A percentile compares a stretch with the other conserved stretches of the same genome.
Conservation (phyloP, 2,888 invertebrate species). For the Plebejus melissa region DNA sequence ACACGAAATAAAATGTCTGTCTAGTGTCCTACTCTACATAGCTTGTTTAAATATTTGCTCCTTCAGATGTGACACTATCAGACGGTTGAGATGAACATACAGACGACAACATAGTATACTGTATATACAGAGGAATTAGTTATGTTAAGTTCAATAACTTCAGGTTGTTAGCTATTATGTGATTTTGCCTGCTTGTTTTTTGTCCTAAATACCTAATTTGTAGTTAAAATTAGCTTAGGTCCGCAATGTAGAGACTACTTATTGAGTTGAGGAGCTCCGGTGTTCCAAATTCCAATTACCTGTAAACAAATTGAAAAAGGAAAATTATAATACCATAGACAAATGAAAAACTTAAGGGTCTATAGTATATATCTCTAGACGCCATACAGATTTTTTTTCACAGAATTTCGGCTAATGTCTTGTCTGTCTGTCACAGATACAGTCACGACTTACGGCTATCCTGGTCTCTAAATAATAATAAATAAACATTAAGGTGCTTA, state of each 20-base stretch:
- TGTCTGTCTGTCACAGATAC: too few species aligned
- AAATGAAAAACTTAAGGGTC: too few species aligned
- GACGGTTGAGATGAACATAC: not conserved
- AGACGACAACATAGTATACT: not conserved
- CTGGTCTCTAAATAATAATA: too few species aligned
- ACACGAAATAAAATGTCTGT: conserved; percentile 9
- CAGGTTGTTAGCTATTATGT: not conserved
- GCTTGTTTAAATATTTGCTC: conserved; percentile 30
- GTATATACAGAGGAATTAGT: not conserved
- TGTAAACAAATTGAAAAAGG: not conserved
- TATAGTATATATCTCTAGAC: too few species aligned
- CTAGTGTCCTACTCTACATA: conserved; percentile 26
- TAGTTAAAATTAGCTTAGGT: too few species aligned
- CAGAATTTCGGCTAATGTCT: too few species aligned
- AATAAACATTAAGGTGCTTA: too few species aligned
- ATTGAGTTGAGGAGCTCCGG: not conserved
- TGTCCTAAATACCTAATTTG: too few species aligned
- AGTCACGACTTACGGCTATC: too few species aligned
- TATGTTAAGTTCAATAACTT: not conserved
- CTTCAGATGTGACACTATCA: conserved; percentile 24
- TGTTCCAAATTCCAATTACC: not conserved
- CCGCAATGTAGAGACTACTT: too few species aligned
- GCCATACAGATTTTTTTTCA: too few species aligned
- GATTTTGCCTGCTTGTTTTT: too few species aligned
- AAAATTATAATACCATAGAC: not conserved